Percentiles rank a stretch among this genome's conserved stretches.
Evolutionary conservation across 2,888 invertebrate genomes (phyloP).

Genomic region (Trilocha varians): DNA sequence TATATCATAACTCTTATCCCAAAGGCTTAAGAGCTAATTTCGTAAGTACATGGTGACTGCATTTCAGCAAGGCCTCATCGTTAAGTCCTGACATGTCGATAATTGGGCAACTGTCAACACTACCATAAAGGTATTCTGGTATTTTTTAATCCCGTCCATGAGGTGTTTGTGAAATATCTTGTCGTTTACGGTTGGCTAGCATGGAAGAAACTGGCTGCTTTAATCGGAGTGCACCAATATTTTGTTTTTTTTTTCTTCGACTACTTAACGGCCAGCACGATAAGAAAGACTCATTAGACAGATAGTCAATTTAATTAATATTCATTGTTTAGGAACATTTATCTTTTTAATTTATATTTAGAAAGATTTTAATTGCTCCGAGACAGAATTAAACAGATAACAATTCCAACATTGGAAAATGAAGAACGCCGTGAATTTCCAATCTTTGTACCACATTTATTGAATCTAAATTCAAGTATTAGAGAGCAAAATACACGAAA

Average conservation of each 20-base stretch:
- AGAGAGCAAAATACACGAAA: background rate
- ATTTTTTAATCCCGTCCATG: conserved; percentile 2
- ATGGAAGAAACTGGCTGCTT: no score
- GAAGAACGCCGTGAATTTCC: no score
- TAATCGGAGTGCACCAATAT: no score
- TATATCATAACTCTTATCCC: conserved; percentile 10
- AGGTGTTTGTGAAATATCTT: conserved; percentile 1
- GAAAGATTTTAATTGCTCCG: background rate
- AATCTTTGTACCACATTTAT: no score
- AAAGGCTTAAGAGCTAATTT: conserved; percentile 13
- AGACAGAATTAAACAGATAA: background rate
- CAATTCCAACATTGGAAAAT: no score
- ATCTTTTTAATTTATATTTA: no score
- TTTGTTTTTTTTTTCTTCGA: no score
- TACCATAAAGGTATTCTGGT: conserved; percentile 5
- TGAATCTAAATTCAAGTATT: background rate
- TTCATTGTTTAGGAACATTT: no score
- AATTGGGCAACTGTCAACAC: conserved; percentile 35
- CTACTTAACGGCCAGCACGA: no score
- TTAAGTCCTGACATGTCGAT: conserved; percentile 24
- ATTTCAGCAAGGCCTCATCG: conserved; percentile 11
- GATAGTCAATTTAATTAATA: no score
- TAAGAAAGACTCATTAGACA: no score
- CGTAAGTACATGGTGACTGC: background rate
- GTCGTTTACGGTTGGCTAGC: background rate